Evolutionary conservation across 2,113 vertebrate species (phyloP).

Genomic region (Mormyrus iriodes): DNA sequence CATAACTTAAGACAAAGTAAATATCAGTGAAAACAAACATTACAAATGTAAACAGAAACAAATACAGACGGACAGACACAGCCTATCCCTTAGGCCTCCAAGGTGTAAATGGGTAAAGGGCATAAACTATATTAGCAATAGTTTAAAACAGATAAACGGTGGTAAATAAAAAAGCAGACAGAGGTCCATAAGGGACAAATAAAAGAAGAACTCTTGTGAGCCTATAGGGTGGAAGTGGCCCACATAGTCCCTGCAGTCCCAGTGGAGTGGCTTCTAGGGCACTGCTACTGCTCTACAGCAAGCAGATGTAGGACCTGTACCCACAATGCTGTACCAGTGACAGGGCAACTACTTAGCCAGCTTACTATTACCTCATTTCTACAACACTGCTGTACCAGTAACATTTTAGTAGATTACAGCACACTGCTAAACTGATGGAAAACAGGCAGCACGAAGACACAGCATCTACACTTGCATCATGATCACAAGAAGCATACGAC

Average conservation of each 20-base stretch:
- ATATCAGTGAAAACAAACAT: background rate
- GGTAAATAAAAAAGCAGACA: background rate
- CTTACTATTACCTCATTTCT: background rate
- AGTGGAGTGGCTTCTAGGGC: background rate
- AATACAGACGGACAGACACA: background rate
- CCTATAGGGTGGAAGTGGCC: background rate
- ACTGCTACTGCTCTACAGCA: background rate
- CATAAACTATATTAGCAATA: background rate
- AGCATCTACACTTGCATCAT: background rate
- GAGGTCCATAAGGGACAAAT: background rate
- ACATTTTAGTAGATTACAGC: background rate
- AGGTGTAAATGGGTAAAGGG: conserved; percentile 8
- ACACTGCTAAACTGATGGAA: background rate
- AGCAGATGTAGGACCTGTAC: background rate
- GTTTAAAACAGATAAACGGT: background rate
- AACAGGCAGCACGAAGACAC: background rate
- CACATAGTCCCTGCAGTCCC: background rate
- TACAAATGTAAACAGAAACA: background rate
- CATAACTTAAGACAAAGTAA: background rate
- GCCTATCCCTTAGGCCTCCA: background rate
- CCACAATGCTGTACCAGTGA: background rate
- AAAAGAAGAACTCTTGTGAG: background rate
- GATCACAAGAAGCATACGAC: background rate
- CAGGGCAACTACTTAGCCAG: background rate
- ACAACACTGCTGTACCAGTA: background rate